Evolutionary conservation across 2,888 invertebrate species (phyloP), one percentile per base, ranked within the genome.

Genomic region (Nezara viridula): DNA sequence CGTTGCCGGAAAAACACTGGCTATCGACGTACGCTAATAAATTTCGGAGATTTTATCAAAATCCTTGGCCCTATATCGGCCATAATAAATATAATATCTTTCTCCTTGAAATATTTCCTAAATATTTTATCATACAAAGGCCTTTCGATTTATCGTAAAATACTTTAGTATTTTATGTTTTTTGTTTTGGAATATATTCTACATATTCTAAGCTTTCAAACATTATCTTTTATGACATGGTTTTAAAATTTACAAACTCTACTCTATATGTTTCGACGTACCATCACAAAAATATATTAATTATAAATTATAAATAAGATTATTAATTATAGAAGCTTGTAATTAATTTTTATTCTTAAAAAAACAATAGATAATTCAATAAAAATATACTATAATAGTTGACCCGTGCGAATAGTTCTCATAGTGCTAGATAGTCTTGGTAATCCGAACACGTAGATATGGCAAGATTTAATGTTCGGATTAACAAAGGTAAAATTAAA

Each of bases 41-140:
- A 73, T 73, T 73, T 73, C 32, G 21, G 66, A 73, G 66, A 73
- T 73, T 73, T 73, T 73, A 73, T 73, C 66, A 37, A 73, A 73
- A 73, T 73, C 32, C 66, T 73, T 21, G 37, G 66, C 9, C 66
- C 66, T 7, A 21, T 73, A 32, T 73, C 66, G 66, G 66, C 37
- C 37, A 21, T 73, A 73, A 73, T 73, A 73, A 73, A 73, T 73
- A 73, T 73, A 6, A 37, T 37, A 73, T 73, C 66, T 37, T 37
- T 73, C 32, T 16, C 37, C 19, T 7, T 73, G 37, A 73, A 73
- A 73, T 73, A 73, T 73, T 73, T 37, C 24, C 19, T 7, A 73
- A 73, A 32, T 37, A 73, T 73, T 73, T 73, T 73, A 73, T 73
- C 66, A 37, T 73, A 32, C 60, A 27, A 27, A 12, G 27, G 27